These are phyloP conservation scores for Syrmaticus mikado DNA, from an alignment of 2,113 vertebrate species.

Conservation along the genomic window DNA sequence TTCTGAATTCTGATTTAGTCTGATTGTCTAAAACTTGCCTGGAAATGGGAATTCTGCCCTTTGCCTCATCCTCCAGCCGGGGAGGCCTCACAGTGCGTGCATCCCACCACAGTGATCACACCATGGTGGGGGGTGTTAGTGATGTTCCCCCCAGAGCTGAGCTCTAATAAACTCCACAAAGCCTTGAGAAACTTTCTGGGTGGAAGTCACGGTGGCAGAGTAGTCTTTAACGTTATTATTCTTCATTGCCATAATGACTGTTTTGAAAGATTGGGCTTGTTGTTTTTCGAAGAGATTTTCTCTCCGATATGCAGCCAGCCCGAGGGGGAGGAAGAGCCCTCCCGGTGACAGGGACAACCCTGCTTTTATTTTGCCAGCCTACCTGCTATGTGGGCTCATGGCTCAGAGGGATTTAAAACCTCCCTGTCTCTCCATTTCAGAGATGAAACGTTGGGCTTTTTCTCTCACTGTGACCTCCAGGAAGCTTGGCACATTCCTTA, in stretches of 20 bases:
- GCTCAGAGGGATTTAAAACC: constrained; percentile 39
- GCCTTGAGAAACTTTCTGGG: not conserved
- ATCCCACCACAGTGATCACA: not conserved
- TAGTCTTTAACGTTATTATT: not conserved
- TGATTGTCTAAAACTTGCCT: not conserved
- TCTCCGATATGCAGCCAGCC: constrained; percentile 51
- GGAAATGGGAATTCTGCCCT: not conserved
- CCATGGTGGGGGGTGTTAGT: not conserved
- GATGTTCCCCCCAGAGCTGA: not conserved
- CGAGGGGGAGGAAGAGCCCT: constrained; percentile 50
- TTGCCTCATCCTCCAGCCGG: not conserved
- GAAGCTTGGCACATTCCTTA: constrained; percentile 53
- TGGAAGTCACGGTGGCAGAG: not conserved
- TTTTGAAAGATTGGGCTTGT: constrained; percentile 45
- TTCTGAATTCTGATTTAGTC: no score
- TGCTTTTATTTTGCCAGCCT: constrained; percentile 30
- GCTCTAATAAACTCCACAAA: not conserved
- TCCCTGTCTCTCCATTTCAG: not conserved
- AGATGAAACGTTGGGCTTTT: constrained; percentile 30
- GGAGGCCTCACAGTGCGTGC: not conserved
- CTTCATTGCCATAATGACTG: constrained; percentile 45
- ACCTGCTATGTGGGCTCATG: constrained; percentile 20
- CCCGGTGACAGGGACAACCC: constrained; percentile 48
- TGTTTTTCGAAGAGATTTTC: constrained; percentile 67
- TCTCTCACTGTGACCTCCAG: constrained; percentile 40